Percentiles rank a stretch among this genome's conserved stretches.
These are phyloP conservation scores for Adelphocoris suturalis DNA, from an alignment of 2,888 invertebrate genomes.

Conservation along the genomic window DNA sequence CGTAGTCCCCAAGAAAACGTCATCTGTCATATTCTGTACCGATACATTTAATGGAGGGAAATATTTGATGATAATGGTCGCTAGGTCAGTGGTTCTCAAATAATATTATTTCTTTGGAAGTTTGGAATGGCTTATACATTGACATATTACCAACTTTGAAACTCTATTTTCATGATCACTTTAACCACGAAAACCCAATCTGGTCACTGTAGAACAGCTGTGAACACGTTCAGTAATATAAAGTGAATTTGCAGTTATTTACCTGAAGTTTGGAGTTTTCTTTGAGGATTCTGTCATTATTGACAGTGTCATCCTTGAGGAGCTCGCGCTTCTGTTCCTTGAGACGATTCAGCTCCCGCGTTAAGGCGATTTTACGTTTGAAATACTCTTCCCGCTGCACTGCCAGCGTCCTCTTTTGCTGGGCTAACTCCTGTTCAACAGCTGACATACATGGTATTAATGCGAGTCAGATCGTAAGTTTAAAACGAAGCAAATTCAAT, in stretches of 20 bases:
- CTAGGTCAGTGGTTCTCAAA: no score
- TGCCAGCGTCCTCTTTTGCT: constrained; percentile 88
- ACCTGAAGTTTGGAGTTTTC: constrained; percentile 86
- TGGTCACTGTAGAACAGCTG: no score
- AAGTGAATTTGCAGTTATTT: neutral
- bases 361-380: constrained; percentile 86
- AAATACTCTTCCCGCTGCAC: constrained; percentile 91
- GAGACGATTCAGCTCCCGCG: constrained; percentile 88
- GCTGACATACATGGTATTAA: constrained; percentile 79
- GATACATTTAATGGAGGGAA: no score
- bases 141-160: no score
- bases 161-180: no score
- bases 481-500: no score
- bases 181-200: no score
- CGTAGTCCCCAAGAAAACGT: no score
- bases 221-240: neutral
- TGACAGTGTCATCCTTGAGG: constrained; percentile 84
- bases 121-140: no score
- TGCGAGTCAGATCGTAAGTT: neutral
- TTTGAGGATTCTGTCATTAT: constrained; percentile 88
- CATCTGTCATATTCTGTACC: no score
- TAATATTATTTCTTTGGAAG: no score
- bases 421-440: constrained; percentile 89
- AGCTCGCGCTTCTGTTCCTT: constrained; percentile 89
- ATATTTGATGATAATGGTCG: no score